Conservation (phyloP, 1,140 invertebrate genomes). For the Psilanteris sp. region DNA sequence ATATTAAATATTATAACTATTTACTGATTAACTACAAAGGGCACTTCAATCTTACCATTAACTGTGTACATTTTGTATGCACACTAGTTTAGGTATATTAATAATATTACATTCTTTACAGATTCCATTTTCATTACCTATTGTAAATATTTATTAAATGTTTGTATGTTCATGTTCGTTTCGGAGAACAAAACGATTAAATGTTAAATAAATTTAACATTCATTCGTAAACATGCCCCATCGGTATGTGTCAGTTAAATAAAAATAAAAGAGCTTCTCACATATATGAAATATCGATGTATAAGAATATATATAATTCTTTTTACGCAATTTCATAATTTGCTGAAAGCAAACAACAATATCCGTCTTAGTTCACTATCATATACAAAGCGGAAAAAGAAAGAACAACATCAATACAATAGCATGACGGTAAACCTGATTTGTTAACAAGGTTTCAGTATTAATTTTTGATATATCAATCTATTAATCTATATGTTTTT, state of each 20-base stretch:
- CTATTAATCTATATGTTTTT: conserved; percentile 26
- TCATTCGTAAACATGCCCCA: conserved; percentile 2
- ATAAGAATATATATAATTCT: conserved; percentile 68
- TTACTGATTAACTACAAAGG: conserved; percentile 47
- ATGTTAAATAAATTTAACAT: conserved; percentile 12
- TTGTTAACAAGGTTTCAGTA: conserved; percentile 24
- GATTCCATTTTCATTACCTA: conserved; percentile 21
- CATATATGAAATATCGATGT: conserved; percentile 69
- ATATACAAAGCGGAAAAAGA: conserved; percentile 70
- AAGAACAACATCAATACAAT: conserved; percentile 66
- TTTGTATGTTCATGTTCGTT: conserved; percentile 30
- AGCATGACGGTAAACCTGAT: conserved; percentile 59
- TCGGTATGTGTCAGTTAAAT: conserved; percentile 64
- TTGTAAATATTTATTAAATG: conserved; percentile 30
- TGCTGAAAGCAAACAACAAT: conserved; percentile 47
- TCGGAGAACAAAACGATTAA: conserved; percentile 2
- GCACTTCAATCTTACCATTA: conserved; percentile 42
- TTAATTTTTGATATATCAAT: conserved; percentile 22
- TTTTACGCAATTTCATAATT: conserved; percentile 52
- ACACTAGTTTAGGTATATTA: conserved; percentile 30
- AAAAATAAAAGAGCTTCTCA: conserved; percentile 71
- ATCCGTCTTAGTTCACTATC: conserved; percentile 59
- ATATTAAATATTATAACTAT: conserved; percentile 29
- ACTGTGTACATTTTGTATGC: conserved; percentile 41
- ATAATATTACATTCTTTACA: conserved; percentile 59